Conservation (phyloP, 2,113 vertebrate species). For the Coryphaenoides rupestris region DNA sequence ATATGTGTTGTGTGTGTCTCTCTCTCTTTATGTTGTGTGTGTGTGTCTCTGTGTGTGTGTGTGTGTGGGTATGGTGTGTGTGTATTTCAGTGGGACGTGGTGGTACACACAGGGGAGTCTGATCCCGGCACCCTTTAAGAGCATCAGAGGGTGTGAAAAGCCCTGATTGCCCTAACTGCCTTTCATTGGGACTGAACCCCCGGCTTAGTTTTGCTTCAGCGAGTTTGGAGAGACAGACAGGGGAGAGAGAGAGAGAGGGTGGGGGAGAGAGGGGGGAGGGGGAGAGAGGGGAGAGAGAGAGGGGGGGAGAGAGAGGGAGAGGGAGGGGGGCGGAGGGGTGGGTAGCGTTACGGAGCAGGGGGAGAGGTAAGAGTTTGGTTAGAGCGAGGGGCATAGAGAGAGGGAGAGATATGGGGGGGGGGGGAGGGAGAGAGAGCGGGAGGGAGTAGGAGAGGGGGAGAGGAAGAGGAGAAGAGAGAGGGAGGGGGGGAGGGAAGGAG, state of each 20-base stretch:
- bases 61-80: slow-evolving; percentile 14
- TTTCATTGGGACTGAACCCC: slow-evolving; percentile 72
- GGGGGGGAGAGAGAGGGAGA: slow-evolving; percentile 20
- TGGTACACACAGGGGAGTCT: slow-evolving; percentile 61
- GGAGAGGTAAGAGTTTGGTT: slow-evolving; percentile 25
- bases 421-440: not conserved
- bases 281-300: not conserved
- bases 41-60: slow-evolving; percentile 18
- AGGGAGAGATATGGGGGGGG: slow-evolving; percentile 24
- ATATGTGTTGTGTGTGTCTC: slow-evolving; percentile 7
- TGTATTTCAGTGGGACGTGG: slow-evolving; percentile 42
- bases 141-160: slow-evolving; percentile 75
- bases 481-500: not conserved
- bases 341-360: slow-evolving; percentile 37
- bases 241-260: not conserved
- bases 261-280: not conserved
- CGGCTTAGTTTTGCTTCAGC: slow-evolving; percentile 71
- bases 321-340: not conserved
- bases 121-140: slow-evolving; percentile 74
- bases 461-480: not conserved
- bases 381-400: slow-evolving; percentile 23
- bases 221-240: slow-evolving; percentile 65
- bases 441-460: not conserved
- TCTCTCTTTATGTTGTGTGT: slow-evolving; percentile 1
- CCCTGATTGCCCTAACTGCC: slow-evolving; percentile 71